Conservation (phyloP, 2,888 invertebrate genomes). For the Strigamia transsilvanica region DNA sequence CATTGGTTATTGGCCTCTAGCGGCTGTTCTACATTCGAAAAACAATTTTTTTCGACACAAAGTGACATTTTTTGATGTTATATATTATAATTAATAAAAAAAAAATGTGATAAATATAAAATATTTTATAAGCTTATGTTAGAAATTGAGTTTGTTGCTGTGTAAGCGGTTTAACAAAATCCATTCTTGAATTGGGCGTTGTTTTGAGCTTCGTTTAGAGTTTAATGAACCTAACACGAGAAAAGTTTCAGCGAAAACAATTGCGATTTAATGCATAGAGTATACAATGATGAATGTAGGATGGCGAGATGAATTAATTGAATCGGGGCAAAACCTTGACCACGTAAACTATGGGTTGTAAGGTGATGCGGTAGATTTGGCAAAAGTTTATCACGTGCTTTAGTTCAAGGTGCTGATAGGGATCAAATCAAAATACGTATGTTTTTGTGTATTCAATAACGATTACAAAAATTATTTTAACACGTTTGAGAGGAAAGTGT, state of each 20-base stretch:
- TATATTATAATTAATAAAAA: too few species aligned
- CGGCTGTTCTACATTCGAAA: too few species aligned
- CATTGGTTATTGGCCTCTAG: too few species aligned
- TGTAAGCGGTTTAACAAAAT: too few species aligned
- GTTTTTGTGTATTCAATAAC: neutral
- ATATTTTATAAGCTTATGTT: too few species aligned
- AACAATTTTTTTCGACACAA: too few species aligned
- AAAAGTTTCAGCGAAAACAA: neutral
- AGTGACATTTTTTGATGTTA: too few species aligned
- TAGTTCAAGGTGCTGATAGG: neutral
- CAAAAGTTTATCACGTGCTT: constrained; percentile 3
- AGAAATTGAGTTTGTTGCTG: too few species aligned
- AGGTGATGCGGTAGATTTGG: neutral
- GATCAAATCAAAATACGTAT: neutral
- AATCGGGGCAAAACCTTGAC: constrained; percentile 4
- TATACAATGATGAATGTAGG: neutral
- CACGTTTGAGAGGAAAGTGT: constrained; percentile 4
- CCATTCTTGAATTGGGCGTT: neutral
- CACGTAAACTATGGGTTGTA: neutral
- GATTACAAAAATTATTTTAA: neutral
- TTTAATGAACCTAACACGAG: constrained; percentile 16
- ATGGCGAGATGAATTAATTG: neutral
- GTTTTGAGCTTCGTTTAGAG: too few species aligned
- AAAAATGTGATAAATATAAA: too few species aligned
- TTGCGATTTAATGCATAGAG: too few species aligned